Evolutionary conservation across 2,888 invertebrate genomes (phyloP).

Genomic region (Coremacera marginata): DNA sequence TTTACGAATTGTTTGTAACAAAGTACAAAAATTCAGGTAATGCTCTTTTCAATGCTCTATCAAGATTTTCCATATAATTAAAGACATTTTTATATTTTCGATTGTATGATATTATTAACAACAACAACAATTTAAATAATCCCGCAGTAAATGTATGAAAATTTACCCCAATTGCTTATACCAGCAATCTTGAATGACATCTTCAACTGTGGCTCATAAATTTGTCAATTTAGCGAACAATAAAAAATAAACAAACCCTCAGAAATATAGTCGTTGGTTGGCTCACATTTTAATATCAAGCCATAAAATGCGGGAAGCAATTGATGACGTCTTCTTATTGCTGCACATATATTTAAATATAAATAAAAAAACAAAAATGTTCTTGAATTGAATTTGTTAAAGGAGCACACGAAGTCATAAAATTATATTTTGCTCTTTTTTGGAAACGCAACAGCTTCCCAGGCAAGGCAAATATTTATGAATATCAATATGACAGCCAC

Average conservation of each 20-base stretch:
- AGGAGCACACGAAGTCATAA: not conserved
- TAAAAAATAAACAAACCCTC: slow-evolving; percentile 7
- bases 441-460: not conserved
- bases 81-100: no score
- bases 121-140: not conserved
- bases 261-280: not conserved
- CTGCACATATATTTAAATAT: not conserved
- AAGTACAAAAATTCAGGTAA: no score
- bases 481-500: not conserved
- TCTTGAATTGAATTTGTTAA: slow-evolving; percentile 28
- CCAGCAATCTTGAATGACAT: not conserved
- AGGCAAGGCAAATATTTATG: not conserved
- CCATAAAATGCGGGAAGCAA: slow-evolving; percentile 28
- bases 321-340: slow-evolving; percentile 24
- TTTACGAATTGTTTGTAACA: no score
- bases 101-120: no score
- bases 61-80: no score
- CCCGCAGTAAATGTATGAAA: not conserved
- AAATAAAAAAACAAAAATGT: slow-evolving; percentile 5
- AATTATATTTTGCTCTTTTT: slow-evolving; percentile 26
- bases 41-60: no score
- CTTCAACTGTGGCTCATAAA: slow-evolving; percentile 28
- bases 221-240: slow-evolving; percentile 34
- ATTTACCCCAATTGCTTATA: not conserved
- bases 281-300: not conserved